phyloP scores from a whole-genome alignment of 2,113 vertebrate genomes.

The Recurvirostra avosetta region DNA sequence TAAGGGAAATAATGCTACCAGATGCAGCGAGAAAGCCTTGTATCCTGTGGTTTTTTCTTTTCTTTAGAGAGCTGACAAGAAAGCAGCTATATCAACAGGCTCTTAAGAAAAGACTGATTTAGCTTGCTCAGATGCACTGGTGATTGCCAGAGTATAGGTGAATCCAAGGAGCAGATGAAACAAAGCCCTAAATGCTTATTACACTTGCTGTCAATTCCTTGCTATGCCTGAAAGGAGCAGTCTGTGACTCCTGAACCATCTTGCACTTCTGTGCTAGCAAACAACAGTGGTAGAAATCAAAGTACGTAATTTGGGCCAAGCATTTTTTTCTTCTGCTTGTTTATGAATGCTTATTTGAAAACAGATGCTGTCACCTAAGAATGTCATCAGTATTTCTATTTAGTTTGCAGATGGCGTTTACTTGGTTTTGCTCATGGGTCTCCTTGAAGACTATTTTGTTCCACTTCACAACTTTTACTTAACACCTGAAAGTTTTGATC shows the following conservation, averaged over 20 bases:
- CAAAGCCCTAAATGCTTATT: neutral
- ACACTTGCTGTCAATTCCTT: neutral
- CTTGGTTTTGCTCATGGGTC: conserved; percentile 92
- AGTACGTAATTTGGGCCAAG: neutral
- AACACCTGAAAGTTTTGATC: conserved; percentile 94
- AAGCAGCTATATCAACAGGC: neutral
- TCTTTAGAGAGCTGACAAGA: neutral
- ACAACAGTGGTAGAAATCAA: neutral
- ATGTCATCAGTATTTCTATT: neutral
- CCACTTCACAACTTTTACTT: conserved; percentile 94
- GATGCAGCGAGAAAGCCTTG: neutral
- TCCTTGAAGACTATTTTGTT: conserved; percentile 93
- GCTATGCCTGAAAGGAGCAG: neutral
- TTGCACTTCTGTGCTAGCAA: neutral
- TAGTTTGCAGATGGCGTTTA: conserved; percentile 98
- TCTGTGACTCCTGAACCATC: neutral
- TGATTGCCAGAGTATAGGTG: neutral
- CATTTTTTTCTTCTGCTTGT: neutral
- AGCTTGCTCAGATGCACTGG: neutral
- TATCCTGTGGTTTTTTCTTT: neutral
- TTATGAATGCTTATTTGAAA: neutral
- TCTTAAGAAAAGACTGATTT: neutral
- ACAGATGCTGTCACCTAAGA: neutral
- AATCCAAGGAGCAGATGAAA: neutral
- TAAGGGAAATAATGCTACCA: neutral